Evolutionary conservation across 2,888 invertebrate species (phyloP), one percentile per base, ranked within the genome.

Genomic region (Euplexia lucipara): DNA sequence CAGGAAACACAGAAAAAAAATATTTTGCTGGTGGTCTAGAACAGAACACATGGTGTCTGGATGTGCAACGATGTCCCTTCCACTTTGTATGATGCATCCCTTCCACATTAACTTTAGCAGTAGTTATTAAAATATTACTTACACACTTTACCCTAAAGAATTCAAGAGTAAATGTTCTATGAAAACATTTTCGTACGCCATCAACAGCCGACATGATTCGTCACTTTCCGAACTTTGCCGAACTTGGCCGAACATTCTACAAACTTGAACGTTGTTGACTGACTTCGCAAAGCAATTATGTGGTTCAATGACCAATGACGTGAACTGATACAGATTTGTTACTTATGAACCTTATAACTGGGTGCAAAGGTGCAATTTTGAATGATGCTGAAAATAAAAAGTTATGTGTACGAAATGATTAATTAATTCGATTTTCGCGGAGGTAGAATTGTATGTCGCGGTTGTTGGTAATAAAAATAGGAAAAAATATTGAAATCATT

Each of bases 291-390:
- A 83, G 81, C 67, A 81, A 83, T 83, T 83, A 83, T 76, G 49
- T 82, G 81, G 81, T 73, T 79, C 84, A 81, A 75, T 75, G 78
- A 75, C 75, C 78, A 76, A 75, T 82, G 70, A 60, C 54, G 57
- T 42, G 48, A 62, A 44, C 57, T 53, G 51, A 70, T 65, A 57
- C 51, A 39, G 34, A 34, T 49, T 54, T 44, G 16, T 44, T 22
- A 30, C 22, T 22, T 18, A 37, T 47, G 6, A 34, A 65, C 63
- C 59, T 70, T 78, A 77, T 34, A 4, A 20, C 37, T 0, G 12
- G 0, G 49, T 1, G 0, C 9, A 41, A 73, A 52, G 54, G 78
- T 68, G 10, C 5, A 41, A 16, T 56, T 70, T 78, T 39, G 39
- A 39, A 16, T 65, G 44, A 9, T 10, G 7, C 2, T 0, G 30